Evolutionary conservation across 2,797 vertebrate species (phyloP).

Genomic region (Petrocephalus schoutedeni): DNA sequence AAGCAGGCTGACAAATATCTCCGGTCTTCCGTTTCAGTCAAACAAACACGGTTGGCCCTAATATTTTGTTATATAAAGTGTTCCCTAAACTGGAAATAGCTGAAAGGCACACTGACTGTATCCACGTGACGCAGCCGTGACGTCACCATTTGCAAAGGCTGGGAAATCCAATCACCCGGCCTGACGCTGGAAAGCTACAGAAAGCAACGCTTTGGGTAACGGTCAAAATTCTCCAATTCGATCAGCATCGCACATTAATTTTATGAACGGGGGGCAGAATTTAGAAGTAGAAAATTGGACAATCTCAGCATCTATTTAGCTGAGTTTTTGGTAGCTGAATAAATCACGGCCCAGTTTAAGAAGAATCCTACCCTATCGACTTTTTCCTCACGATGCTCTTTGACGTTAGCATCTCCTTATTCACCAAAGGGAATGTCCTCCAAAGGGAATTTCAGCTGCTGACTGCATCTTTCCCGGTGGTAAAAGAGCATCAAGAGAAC

Average conservation of each 20-base stretch:
- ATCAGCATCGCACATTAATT: not conserved
- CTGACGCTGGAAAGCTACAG: not conserved
- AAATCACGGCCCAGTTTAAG: not conserved
- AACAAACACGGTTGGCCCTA: not conserved
- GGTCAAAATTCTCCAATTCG: not conserved
- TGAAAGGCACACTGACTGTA: not conserved
- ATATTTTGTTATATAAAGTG: constrained; percentile 4
- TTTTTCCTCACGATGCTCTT: not conserved
- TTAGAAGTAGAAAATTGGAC: not conserved
- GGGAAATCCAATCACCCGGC: not conserved
- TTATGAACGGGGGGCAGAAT: not conserved
- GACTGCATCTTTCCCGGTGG: not conserved
- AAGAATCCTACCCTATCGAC: not conserved
- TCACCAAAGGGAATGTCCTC: not conserved
- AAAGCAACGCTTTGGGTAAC: not conserved
- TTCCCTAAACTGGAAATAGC: constrained; percentile 8
- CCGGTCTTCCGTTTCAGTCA: constrained; percentile 7
- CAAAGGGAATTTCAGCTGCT: not conserved
- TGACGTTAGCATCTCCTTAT: not conserved
- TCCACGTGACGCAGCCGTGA: not conserved
- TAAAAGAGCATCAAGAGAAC: not conserved
- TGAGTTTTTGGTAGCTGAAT: not conserved
- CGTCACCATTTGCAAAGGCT: not conserved
- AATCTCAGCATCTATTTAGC: not conserved
- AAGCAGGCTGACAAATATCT: constrained; percentile 8